These are phyloP conservation scores for Erpobdella octoculata DNA, from an alignment of 2,888 invertebrate genomes.

Conservation along the genomic window DNA sequence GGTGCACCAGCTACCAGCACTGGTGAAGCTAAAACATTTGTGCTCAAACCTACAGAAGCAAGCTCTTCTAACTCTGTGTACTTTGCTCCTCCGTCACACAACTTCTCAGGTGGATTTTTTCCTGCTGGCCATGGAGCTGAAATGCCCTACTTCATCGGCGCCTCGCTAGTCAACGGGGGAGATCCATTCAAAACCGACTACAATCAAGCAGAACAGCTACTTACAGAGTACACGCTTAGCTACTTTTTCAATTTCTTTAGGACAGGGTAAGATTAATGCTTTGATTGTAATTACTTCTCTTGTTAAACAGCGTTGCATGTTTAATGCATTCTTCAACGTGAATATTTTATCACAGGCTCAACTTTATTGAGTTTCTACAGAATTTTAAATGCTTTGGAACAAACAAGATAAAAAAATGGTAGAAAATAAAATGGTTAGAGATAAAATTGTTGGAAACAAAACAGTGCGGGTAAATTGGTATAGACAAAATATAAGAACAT, in stretches of 20 bases:
- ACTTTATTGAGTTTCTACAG: no score
- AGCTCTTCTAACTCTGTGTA: not conserved
- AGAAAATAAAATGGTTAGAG: no score
- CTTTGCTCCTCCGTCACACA: not conserved
- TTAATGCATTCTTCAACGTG: no score
- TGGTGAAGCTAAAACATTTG: not conserved
- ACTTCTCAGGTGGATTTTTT: conserved; percentile 31
- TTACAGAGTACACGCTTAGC: conserved; percentile 47
- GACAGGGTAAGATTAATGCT: conserved; percentile 43
- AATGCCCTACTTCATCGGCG: conserved; percentile 49
- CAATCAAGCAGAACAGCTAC: conserved; percentile 42
- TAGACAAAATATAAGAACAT: no score
- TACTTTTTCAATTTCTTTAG: conserved; percentile 50
- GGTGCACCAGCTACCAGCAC: not conserved
- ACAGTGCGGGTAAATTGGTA: no score
- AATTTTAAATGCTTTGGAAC: no score
- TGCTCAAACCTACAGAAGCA: no score
- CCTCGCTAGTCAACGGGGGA: conserved; percentile 47
- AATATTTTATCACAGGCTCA: no score
- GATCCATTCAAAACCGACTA: conserved; percentile 42
- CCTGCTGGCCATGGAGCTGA: conserved; percentile 47
- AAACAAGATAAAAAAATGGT: no score
- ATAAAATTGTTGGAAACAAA: no score
- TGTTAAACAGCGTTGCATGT: no score
- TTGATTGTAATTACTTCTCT: no score